These are phyloP conservation scores for Branchipolynoe longqiensis DNA, from an alignment of 2,888 invertebrate genomes.

Conservation along the genomic window DNA sequence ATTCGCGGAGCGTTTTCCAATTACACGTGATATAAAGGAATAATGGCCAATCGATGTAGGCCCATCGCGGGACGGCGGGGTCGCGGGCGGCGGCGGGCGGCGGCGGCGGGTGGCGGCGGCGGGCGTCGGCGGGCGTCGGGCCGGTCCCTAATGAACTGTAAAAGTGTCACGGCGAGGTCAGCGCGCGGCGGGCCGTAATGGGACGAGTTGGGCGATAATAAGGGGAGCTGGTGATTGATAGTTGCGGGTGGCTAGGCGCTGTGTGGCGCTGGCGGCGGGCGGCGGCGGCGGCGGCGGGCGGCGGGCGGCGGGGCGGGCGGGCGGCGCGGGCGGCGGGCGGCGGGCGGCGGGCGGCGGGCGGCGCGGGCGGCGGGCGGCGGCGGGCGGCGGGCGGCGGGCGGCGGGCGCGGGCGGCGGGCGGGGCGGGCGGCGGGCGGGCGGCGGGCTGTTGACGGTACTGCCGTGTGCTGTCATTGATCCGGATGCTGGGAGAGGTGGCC, in stretches of 20 bases:
- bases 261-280: not conserved
- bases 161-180: slow-evolving; percentile 48
- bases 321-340: not conserved
- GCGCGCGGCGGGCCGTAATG: too few species aligned
- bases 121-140: slow-evolving; percentile 3
- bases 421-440: too few species aligned
- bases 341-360: not conserved
- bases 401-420: too few species aligned
- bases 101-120: not conserved
- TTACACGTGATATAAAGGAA: slow-evolving; percentile 46
- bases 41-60: slow-evolving; percentile 44
- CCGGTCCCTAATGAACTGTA: slow-evolving; percentile 48
- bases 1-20: slow-evolving; percentile 49
- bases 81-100: slow-evolving; percentile 7
- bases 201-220: slow-evolving; percentile 19
- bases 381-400: too few species aligned
- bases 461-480: too few species aligned
- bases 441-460: too few species aligned
- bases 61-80: not conserved
- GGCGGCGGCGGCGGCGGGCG: not conserved
- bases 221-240: slow-evolving; percentile 13
- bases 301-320: not conserved
- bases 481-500: too few species aligned
- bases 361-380: too few species aligned
- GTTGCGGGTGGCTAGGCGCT: not conserved